Conservation (phyloP, 2,888 invertebrate species). For the Drosophila nigritarsus region DNA sequence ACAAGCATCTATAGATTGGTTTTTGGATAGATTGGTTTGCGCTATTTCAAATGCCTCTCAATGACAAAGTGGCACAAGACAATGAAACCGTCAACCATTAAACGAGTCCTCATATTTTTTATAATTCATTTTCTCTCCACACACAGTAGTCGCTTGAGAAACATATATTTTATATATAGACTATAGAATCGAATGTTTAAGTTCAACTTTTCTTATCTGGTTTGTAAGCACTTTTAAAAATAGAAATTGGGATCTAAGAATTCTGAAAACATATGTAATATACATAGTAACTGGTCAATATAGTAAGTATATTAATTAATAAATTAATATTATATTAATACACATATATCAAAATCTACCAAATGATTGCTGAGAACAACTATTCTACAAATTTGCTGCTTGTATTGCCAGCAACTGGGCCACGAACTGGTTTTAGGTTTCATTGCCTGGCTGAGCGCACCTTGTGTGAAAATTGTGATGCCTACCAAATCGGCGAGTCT, state of each 20-base stretch:
- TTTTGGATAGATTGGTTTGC: slow-evolving; percentile 61
- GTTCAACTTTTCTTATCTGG: not conserved
- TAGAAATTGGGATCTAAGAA: not conserved
- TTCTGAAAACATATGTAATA: not conserved
- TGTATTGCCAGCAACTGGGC: not conserved
- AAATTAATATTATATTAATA: not conserved
- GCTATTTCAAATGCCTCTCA: slow-evolving; percentile 28
- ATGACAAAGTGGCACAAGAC: slow-evolving; percentile 51
- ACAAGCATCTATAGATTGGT: slow-evolving; percentile 90
- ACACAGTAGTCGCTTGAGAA: not conserved
- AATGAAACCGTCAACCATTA: slow-evolving; percentile 55
- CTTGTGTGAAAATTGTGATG: slow-evolving; percentile 54
- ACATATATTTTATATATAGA: not conserved
- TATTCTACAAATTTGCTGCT: not conserved
- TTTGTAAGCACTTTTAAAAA: not conserved
- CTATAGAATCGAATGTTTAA: not conserved
- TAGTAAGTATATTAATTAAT: not conserved
- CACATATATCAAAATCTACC: not conserved
- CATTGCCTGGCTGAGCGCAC: slow-evolving; percentile 55
- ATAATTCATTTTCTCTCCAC: not conserved
- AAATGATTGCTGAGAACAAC: not conserved
- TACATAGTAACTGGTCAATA: not conserved
- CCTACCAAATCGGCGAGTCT: slow-evolving; percentile 82
- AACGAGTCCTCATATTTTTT: not conserved
- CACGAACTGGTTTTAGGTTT: slow-evolving; percentile 36